These are phyloP conservation scores for Drosophila virilis DNA, from an alignment of 1,140 invertebrate genomes.

Conservation along the genomic window DNA sequence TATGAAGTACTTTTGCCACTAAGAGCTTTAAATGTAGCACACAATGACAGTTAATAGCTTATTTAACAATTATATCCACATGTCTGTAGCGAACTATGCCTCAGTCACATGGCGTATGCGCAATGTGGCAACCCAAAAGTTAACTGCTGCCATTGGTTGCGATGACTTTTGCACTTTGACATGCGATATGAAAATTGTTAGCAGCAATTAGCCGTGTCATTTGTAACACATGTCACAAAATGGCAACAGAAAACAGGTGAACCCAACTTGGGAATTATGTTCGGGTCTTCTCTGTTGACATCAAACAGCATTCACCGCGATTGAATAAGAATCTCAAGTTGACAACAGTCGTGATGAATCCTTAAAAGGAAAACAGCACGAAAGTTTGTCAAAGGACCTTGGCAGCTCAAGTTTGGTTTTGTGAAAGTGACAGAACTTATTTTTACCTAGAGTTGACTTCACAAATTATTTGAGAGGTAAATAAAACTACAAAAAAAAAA, in stretches of 20 bases:
- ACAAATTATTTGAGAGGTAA: constrained; percentile 33
- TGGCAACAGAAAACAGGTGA: background rate
- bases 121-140: constrained; percentile 1
- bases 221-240: constrained; percentile 51
- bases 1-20: background rate
- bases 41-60: constrained; percentile 29
- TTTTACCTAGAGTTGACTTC: constrained; percentile 24
- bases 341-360: constrained; percentile 40
- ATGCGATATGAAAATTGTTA: constrained; percentile 57
- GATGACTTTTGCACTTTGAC: constrained; percentile 13
- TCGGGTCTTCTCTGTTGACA: constrained; percentile 35
- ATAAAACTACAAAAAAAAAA: constrained; percentile 3
- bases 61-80: constrained; percentile 35
- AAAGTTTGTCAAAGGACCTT: constrained; percentile 23
- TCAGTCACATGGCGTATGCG: constrained; percentile 1
- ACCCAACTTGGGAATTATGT: background rate
- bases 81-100: constrained; percentile 10
- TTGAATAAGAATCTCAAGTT: constrained; percentile 29
- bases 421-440: constrained; percentile 28
- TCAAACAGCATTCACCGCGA: constrained; percentile 49
- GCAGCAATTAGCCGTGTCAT: constrained; percentile 68
- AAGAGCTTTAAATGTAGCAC: constrained; percentile 16
- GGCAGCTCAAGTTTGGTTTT: constrained; percentile 1
- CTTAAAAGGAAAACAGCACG: constrained; percentile 13
- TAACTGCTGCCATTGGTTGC: background rate